Evolutionary conservation across 1,140 invertebrate species (phyloP), one percentile per base, ranked within the genome.

Genomic region (Helicoverpa zea): DNA sequence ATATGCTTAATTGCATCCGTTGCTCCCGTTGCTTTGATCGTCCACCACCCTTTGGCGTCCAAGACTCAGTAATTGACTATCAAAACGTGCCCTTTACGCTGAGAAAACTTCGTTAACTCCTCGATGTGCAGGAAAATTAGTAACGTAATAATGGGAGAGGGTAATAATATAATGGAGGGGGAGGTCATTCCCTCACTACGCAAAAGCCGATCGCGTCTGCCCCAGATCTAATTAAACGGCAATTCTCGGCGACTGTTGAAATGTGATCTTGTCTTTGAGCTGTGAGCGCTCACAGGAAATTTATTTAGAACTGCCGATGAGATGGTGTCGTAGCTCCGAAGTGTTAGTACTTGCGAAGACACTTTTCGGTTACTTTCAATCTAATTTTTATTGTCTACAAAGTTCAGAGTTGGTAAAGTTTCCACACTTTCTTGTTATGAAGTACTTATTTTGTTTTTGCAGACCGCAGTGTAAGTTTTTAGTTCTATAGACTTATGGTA

Each of bases 91-190:
- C 90, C 90, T 93, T 92, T 91, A 84, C 89, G 87, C 83, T 73
- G 79, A 75, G 84, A 86, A 91, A 94, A 94, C 93, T 94, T 93
- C 82, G 91, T 94, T 94, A 94, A 83, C 88, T 89, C 70, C 86
- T 86, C 92, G 89, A 91, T 89, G 90, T 91, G 86, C 89, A 93
- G 92, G 91, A 91, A 94, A 93, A 94, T 94, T 93, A 92, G 89
- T 92, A 93, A 92, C 92, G 90, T 82, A 91, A 92, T 94, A 93
- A 94, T 92, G 87, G 87, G 86, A 86, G 84, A 85, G 89, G 86
- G 92, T 94, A 94, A 94, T 93, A 90, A 92, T 87, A 80, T 94
- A 94, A 94, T 94, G 89, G 91, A 91, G 88, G 83, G 82, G 89
- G 77, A 88, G 92, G 93, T 93, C 93, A 92, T 91, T 86, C 63